These are phyloP conservation scores for Tragelaphus buxtoni DNA, from an alignment of 2,113 vertebrate species.

Conservation along the genomic window DNA sequence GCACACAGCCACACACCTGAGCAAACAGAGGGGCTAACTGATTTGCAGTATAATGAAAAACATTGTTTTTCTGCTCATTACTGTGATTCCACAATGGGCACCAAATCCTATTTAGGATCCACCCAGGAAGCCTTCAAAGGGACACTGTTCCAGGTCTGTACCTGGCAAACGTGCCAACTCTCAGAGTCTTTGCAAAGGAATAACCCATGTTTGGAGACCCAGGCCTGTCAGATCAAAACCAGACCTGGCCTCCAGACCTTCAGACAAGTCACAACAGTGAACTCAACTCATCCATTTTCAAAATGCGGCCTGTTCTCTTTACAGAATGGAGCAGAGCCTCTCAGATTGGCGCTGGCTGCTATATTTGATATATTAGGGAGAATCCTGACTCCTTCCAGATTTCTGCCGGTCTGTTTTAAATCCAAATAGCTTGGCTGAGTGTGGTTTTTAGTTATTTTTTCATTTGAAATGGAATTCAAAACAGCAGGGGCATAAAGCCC, in stretches of 20 bases:
- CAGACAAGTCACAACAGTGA: constrained; percentile 38
- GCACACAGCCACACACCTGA: constrained; percentile 36
- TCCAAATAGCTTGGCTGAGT: background rate
- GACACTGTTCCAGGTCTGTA: background rate
- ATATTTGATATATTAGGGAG: constrained; percentile 51
- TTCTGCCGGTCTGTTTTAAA: constrained; percentile 38
- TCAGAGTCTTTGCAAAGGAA: background rate
- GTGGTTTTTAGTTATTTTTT: constrained; percentile 16
- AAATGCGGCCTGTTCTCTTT: constrained; percentile 43
- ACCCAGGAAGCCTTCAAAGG: constrained; percentile 4
- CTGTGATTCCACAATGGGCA: constrained; percentile 13
- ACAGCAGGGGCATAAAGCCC: background rate
- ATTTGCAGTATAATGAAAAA: constrained; percentile 38
- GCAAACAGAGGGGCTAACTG: constrained; percentile 43
- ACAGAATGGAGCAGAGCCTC: constrained; percentile 23
- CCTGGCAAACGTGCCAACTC: background rate
- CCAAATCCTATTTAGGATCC: constrained; percentile 1
- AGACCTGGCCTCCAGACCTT: constrained; percentile 44
- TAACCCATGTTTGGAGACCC: background rate
- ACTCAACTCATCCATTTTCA: constrained; percentile 44
- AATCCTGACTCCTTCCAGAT: constrained; percentile 57
- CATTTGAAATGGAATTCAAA: constrained; percentile 45
- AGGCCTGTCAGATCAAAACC: constrained; percentile 24
- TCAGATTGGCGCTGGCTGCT: constrained; percentile 42
- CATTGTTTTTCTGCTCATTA: constrained; percentile 42